Base-by-base conservation (phyloP, 2,888 invertebrate species). In the Macropis europaea region DNA sequence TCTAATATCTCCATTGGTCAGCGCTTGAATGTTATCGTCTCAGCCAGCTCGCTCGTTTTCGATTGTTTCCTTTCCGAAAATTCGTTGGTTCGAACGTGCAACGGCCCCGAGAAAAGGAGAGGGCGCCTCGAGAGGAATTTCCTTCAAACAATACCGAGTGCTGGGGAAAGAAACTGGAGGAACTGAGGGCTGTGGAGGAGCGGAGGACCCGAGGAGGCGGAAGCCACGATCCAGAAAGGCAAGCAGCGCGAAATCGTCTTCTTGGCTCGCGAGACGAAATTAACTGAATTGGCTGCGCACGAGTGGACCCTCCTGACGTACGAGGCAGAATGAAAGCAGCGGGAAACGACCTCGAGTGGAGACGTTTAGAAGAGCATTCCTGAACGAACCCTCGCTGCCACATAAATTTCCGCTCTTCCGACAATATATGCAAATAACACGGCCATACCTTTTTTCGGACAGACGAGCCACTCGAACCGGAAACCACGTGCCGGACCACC, bases 271-370 rank as follows among this genome's bases (percentile, higher is more conserved):
- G 56, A 63, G 53, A 66, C 61, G 66, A 73, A 74, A 76, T 73
- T 70, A 77, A 82, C 73, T 71, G 73, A 76, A 74, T 76, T 73
- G 75, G 75, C 36, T 38, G 70, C 66, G 76, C 76, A 76, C 60
- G 66, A 76, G 74, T 67, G 74, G 74, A 40, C 70, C 28, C 66
- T 60, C 56, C 50, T 53, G 62, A 60, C 52, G 59, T 66, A 52
- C 34, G 30, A 28, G 24, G 36, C 34, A 50, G 22, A 47, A 54
- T 48, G 53, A 70, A 54, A 59, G 26, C 61, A 30, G 28, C 22
- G 43, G 50, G n/a, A 57, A 53, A 11, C 24, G 11, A 26, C 15
- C 48, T 24, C 26, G 38, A 36, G 53, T 42, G 50, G 50, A 53
- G 40, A 54, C 32, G 26, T 45, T 45, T 56, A 42, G 15, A 17